These are phyloP conservation scores for Lacanobia oleracea DNA, from an alignment of 2,888 invertebrate genomes.

Conservation along the genomic window DNA sequence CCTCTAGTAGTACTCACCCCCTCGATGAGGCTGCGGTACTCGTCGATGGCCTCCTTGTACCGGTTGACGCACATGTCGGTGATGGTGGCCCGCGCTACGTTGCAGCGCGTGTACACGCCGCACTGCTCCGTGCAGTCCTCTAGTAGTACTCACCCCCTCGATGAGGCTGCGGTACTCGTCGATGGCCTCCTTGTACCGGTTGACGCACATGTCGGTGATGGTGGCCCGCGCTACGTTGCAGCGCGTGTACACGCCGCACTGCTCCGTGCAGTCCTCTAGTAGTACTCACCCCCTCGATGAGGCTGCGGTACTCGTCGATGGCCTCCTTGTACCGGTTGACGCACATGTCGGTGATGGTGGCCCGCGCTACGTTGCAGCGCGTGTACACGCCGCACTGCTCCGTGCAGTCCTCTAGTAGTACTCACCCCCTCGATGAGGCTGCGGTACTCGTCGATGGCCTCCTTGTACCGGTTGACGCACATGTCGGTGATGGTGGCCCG, in stretches of 20 bases:
- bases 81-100: slow-evolving; percentile 97
- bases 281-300: slow-evolving; percentile 74
- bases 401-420: background rate
- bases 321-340: background rate
- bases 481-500: slow-evolving; percentile 97
- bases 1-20: slow-evolving; percentile 64
- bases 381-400: background rate
- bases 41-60: slow-evolving; percentile 94
- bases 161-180: background rate
- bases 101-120: slow-evolving; percentile 97
- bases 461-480: slow-evolving; percentile 94
- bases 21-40: slow-evolving; percentile 94
- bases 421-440: background rate
- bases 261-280: too few species aligned
- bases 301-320: background rate
- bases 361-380: background rate
- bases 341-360: background rate
- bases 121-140: slow-evolving; percentile 92
- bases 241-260: background rate
- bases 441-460: slow-evolving; percentile 90
- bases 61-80: slow-evolving; percentile 97
- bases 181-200: background rate
- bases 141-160: slow-evolving; percentile 74
- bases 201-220: background rate
- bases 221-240: background rate